Evolutionary conservation across 1,140 invertebrate genomes (phyloP).

Genomic region (Tribolium castaneum): DNA sequence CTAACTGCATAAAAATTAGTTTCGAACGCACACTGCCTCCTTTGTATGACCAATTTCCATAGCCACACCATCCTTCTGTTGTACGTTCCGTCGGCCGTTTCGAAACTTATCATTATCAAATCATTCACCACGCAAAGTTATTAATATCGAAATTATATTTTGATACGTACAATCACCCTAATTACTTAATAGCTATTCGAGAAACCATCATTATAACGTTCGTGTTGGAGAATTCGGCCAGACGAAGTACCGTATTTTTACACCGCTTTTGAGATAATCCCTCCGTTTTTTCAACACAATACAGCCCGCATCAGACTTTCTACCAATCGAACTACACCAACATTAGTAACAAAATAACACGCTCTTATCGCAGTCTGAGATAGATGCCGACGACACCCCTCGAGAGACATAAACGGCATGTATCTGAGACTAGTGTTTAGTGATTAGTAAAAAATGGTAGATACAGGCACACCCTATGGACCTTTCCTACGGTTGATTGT

Average conservation of each 20-base stretch:
- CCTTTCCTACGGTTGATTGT: slow-evolving; percentile 4
- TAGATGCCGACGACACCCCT: not conserved
- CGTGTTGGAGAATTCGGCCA: slow-evolving; percentile 24
- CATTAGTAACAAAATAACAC: not conserved
- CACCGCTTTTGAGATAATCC: not conserved
- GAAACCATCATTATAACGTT: slow-evolving; percentile 39
- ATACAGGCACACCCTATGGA: slow-evolving; percentile 12
- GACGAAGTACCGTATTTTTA: not conserved
- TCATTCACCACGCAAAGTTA: slow-evolving; percentile 39
- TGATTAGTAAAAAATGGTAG: slow-evolving; percentile 26
- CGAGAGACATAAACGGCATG: not conserved
- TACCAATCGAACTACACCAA: not conserved
- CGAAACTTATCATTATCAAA: slow-evolving; percentile 31
- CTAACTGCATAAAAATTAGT: slow-evolving; percentile 39
- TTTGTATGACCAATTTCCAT: slow-evolving; percentile 35
- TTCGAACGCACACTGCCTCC: slow-evolving; percentile 37
- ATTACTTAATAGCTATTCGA: slow-evolving; percentile 42
- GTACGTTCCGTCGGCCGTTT: slow-evolving; percentile 17
- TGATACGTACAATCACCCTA: slow-evolving; percentile 42
- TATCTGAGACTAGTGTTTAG: not conserved
- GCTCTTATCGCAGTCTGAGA: not conserved
- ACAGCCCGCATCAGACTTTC: not conserved
- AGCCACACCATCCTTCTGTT: slow-evolving; percentile 22
- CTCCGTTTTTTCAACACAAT: not conserved
- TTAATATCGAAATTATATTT: slow-evolving; percentile 43